Percentiles rank a stretch among this genome's conserved stretches.
Conservation (phyloP, 2,113 vertebrate genomes). For the Lipophrys pholis region DNA sequence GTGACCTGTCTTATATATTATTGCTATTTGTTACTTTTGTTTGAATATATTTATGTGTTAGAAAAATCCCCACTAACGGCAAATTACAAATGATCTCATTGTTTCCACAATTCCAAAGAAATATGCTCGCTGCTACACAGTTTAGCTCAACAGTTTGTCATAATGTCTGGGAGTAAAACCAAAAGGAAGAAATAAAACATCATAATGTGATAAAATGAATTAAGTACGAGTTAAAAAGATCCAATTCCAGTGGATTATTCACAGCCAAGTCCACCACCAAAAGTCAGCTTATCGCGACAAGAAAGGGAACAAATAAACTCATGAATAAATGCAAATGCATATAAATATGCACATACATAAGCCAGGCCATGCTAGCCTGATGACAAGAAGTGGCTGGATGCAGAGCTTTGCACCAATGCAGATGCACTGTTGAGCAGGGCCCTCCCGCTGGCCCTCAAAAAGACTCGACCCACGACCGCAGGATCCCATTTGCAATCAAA, state of each 20-base stretch:
- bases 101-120: not conserved
- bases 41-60: not conserved
- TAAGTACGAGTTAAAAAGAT: slow-evolving; percentile 21
- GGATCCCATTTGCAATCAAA: slow-evolving; percentile 63
- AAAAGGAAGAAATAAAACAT: not conserved
- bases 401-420: slow-evolving; percentile 34
- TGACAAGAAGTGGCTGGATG: slow-evolving; percentile 44
- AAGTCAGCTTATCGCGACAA: slow-evolving; percentile 48
- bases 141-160: not conserved
- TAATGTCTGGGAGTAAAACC: not conserved
- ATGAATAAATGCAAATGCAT: slow-evolving; percentile 63
- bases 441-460: slow-evolving; percentile 52
- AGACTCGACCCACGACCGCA: slow-evolving; percentile 38
- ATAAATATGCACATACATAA: slow-evolving; percentile 64
- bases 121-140: not conserved
- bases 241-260: slow-evolving; percentile 41
- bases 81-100: not conserved
- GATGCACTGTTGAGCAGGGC: slow-evolving; percentile 32
- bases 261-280: slow-evolving; percentile 37
- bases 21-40: not conserved
- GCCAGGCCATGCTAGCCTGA: slow-evolving; percentile 38
- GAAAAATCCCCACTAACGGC: slow-evolving; percentile 6
- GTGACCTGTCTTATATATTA: not conserved
- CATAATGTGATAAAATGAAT: slow-evolving; percentile 18
- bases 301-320: slow-evolving; percentile 61